A percentile compares a stretch with the other conserved stretches of the same genome.
Conservation (phyloP, 2,888 invertebrate genomes). For the Neoscelio sp. region DNA sequence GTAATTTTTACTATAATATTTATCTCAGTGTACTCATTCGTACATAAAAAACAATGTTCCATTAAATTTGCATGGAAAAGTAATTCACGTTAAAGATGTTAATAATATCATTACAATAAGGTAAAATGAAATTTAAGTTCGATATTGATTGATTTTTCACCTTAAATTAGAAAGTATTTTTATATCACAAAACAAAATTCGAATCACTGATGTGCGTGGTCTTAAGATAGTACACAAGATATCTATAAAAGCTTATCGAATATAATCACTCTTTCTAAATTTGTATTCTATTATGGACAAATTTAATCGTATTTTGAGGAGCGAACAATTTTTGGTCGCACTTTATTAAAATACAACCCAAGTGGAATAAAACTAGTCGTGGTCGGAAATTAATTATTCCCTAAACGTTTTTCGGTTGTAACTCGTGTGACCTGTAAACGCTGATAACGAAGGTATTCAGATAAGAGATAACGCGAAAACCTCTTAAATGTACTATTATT, state of each 20-base stretch:
- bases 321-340: too few species aligned
- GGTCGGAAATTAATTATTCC: background rate
- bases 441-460: constrained; percentile 70
- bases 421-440: constrained; percentile 7
- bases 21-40: too few species aligned
- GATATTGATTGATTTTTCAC: too few species aligned
- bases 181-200: background rate
- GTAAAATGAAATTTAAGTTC: too few species aligned
- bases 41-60: constrained; percentile 99
- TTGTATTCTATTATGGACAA: too few species aligned
- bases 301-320: too few species aligned
- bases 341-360: too few species aligned
- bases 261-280: constrained; percentile 6
- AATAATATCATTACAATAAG: too few species aligned
- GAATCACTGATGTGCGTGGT: background rate
- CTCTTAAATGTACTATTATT: constrained; percentile 71
- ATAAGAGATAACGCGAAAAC: constrained; percentile 81
- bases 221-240: constrained; percentile 6
- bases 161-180: background rate
- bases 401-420: constrained; percentile 20
- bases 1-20: constrained; percentile 85
- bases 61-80: too few species aligned
- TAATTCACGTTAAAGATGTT: too few species aligned
- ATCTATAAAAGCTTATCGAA: constrained; percentile 12
- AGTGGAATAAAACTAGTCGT: too few species aligned